Base-by-base conservation (phyloP, 2,888 invertebrate species). In the Zele albiditarsus region DNA sequence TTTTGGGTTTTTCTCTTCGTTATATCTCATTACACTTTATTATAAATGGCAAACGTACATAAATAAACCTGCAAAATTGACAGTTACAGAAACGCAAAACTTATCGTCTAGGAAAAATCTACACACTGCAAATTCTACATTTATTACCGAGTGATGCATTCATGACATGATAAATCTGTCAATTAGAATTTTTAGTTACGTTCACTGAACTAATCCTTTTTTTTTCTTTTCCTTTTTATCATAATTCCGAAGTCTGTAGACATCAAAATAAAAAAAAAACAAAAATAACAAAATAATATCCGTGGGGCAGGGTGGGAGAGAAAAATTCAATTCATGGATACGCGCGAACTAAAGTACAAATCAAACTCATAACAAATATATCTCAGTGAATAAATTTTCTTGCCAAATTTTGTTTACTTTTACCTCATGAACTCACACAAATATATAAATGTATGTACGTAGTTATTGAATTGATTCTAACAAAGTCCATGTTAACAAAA, bases 1-100 rank as follows among this genome's bases (percentile, higher is more conserved):
- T 58, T 12, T 73, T 23, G 28, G 46, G 23, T 31, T 46, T 23
- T 62, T 71, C 28, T 53, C 46, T 31, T 76, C 25, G 38, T 63
- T 53, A 65, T 78, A 79, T 82, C 79, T 84, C 81, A 84, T 84
- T 85, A 84, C 81, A 84, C 84, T 88, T 88, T 88, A 88, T 88
- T 88, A 85, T 80, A 87, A 86, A 85, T 86, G 87, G 84, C 84
- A 85, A 87, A 87, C 82, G 88, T 87, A 88, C 88, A 88, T 84
- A 83, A 86, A 83, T 83, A 84, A 86, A 83, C 82, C 84, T 85
- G 84, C 84, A 83, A 81, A 82, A 63, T 58, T 85, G 81, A 72
- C 83, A 79, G 78, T 82, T 86, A 87, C 86, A 87, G 84, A 83
- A 86, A 88, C 86, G 84, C 84, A 86, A 84, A 87, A 84, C 88